Base-by-base conservation (phyloP, 37 sponge, comb jelly and placozoan genomes). In the Oopsacas minuta region DNA sequence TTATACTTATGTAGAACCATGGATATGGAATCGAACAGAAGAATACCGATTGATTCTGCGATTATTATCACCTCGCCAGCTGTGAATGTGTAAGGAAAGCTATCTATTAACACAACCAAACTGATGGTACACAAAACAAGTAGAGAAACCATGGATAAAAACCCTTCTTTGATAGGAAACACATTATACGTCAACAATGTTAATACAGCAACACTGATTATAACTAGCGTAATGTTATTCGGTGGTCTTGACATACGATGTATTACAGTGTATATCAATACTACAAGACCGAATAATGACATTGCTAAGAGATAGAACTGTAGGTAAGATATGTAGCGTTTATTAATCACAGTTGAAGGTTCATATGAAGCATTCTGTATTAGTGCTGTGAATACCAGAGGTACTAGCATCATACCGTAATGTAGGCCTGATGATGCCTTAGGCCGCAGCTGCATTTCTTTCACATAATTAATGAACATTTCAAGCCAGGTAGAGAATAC, bases 401-500 rank as follows among this genome's bases (percentile, higher is more conserved):
- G 75, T n/a, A 12, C 75, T 7, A 61, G 75, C 75, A 61, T 61
- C 75, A 61, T 61, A n/a, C 75, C 75, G 75, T 61, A 61, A 12
- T 61, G 75, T 34, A 61, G 75, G 3, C 75, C 75, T 3, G 30
- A 25, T 10, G 75, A 61, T 25, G 75, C 17, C 5, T 34, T 34
- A 34, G 75, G 22, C 7, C 75, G 75, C 22, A 61, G 75, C 75
- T 61, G 75, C 38, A 91, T 12, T 0, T 82, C 85, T 8, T 46
- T 23, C 15, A 91, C 37, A 49, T 83, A 53, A 23, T 81, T 53
- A 0, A 91, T 89, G 51, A 89, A 93, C 36, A 88, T 88, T 36
- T 93, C 91, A 61, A 93, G 82, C 94, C 94, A 93, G 36, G 91
- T 83, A 0, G 87, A 87, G 81, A 91, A 83, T 0, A 93, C 61